Percentiles rank a stretch among this genome's conserved stretches.
Conservation (phyloP, 1,140 invertebrate species). For the Bombus picipes region DNA sequence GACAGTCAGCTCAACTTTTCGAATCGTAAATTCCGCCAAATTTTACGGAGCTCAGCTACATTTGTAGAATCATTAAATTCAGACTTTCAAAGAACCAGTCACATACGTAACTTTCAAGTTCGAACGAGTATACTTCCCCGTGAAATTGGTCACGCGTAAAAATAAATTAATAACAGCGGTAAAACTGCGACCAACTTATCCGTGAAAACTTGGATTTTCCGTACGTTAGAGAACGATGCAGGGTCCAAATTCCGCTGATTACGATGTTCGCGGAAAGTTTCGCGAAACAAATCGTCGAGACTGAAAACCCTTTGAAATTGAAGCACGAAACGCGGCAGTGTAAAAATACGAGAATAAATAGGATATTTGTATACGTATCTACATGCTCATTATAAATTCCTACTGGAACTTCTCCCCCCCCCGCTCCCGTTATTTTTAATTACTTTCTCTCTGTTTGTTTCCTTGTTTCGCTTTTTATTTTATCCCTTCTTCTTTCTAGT, state of each 20-base stretch:
- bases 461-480: not conserved
- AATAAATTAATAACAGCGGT: not conserved
- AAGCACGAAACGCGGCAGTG: not conserved
- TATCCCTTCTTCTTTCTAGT: not conserved
- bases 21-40: not conserved
- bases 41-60: not conserved
- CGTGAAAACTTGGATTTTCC: not conserved
- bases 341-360: not conserved
- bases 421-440: not conserved
- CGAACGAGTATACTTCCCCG: not conserved
- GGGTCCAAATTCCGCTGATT: slow-evolving; percentile 7
- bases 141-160: not conserved
- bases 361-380: not conserved
- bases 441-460: not conserved
- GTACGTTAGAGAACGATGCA: no score
- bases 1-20: not conserved
- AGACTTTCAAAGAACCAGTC: not conserved
- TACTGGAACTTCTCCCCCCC: not conserved
- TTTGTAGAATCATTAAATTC: not conserved
- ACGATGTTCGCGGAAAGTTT: slow-evolving; percentile 6
- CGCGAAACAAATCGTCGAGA: slow-evolving; percentile 13
- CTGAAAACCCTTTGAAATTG: slow-evolving; percentile 8
- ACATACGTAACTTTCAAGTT: not conserved
- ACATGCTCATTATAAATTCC: slow-evolving; percentile 15
- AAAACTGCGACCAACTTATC: not conserved